phyloP scores from a whole-genome alignment of 2,888 invertebrate species.

The Nesidiocoris tenuis region DNA sequence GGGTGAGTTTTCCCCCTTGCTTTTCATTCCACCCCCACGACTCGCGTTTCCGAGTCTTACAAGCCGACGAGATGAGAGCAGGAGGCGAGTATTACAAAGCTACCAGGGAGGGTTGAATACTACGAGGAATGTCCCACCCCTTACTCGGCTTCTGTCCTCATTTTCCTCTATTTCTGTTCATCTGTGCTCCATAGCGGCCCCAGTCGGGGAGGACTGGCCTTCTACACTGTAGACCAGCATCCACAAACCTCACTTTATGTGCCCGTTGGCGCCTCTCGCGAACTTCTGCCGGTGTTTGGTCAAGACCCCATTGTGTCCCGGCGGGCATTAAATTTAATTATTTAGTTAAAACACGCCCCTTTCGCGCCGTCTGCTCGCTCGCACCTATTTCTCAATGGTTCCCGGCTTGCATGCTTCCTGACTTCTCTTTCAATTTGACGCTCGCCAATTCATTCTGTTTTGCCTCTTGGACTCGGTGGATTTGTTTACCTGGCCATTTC shows the following conservation, averaged over 20 bases:
- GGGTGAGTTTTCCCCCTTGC: neutral
- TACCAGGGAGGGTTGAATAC: conserved; percentile 17
- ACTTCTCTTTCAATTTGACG: too few species aligned
- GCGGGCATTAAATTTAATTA: conserved; percentile 43
- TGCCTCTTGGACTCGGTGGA: too few species aligned
- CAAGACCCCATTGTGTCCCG: conserved; percentile 35
- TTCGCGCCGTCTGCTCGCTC: neutral
- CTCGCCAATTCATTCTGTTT: too few species aligned
- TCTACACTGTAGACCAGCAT: neutral
- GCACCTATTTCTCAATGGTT: neutral
- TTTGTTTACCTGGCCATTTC: too few species aligned
- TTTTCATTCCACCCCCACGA: neutral
- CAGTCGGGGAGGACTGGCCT: neutral
- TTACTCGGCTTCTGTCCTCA: neutral
- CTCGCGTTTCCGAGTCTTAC: conserved; percentile 11
- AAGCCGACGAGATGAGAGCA: conserved; percentile 29
- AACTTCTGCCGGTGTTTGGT: conserved; percentile 38
- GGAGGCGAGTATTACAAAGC: conserved; percentile 36
- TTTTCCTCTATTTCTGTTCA: neutral
- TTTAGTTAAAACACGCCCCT: conserved; percentile 39
- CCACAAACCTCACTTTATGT: neutral
- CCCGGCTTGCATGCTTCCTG: too few species aligned
- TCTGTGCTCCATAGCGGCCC: neutral
- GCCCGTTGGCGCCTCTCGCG: neutral
- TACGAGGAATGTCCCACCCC: conserved; percentile 22